Evolutionary conservation across 2,888 invertebrate species (phyloP), one percentile per base, ranked within the genome.

Genomic region (Aradus depressus): DNA sequence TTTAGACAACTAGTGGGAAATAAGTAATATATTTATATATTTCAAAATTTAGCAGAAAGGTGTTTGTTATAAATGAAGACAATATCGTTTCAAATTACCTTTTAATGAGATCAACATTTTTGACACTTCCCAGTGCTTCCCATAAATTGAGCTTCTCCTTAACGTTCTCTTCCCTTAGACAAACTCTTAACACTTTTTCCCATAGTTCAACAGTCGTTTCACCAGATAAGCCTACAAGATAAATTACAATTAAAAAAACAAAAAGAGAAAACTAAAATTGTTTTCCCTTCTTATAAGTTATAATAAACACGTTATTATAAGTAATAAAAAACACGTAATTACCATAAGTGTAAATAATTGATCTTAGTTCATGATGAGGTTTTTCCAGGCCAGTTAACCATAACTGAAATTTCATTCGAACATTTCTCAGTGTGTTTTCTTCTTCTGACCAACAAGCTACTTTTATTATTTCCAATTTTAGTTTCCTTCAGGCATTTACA

Each of bases 101-200:
- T 12, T 22, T 6, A 18, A 44, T n/a, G 23, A 14, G 10, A n/a
- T 44, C 22, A 22, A 75, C 71, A 43, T 83, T 75, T 32, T 75
- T 72, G 2, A 82, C 77, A 16, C 77, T 78, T 0, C 87, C 72
- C 50, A 93, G 69, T 2, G 85, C 84, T 6, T 68, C 65, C 65
- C 89, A 73, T 2, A 92, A 67, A 64, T 82, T 84, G 0, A 75
- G 58, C 64, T 82, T 84, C 63, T 92, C 90, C 52, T 81, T 81
- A 0, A 86, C 84, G 64, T 91, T 86, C 4, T 70, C 70, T 64
- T 90, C 90, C 0, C 70, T 67, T 44, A 75, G 63, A 66, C 84
- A 92, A 51, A 78, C 71, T 10, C 78, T 63, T 77, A 86, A 87
- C 60, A 92, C 67, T 48, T 70, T 68, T 16, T 84, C 72, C 92